phyloP scores from a whole-genome alignment of 2,797 vertebrate species.

The Amblyopsis hoosieri region DNA sequence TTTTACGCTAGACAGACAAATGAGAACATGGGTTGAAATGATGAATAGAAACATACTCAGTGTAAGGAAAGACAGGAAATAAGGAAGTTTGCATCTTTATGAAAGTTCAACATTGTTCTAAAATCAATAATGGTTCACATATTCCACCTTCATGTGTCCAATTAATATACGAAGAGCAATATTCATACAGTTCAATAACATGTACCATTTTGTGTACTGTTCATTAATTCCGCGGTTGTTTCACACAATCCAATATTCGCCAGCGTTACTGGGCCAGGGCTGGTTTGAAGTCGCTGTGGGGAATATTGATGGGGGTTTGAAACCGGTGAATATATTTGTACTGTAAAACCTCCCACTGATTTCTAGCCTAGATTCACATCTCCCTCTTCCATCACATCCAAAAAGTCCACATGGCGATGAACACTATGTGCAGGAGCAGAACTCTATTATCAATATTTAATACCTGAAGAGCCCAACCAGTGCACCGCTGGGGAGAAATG shows the following conservation, averaged over 20 bases:
- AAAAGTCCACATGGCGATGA: conserved; percentile 27
- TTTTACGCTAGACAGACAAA: too few species aligned
- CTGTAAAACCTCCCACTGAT: conserved; percentile 32
- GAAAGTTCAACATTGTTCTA: too few species aligned
- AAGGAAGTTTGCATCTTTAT: too few species aligned
- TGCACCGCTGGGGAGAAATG: conserved; percentile 50
- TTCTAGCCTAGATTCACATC: conserved; percentile 44
- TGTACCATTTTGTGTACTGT: too few species aligned
- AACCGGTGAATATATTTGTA: background rate
- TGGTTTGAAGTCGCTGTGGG: background rate
- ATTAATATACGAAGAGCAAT: too few species aligned
- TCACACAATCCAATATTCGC: background rate
- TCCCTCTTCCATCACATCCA: conserved; percentile 28
- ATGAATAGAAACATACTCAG: too few species aligned
- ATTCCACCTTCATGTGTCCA: too few species aligned
- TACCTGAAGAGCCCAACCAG: conserved; percentile 28
- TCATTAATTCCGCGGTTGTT: background rate
- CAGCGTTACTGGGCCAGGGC: background rate
- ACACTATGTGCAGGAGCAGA: conserved; percentile 42
- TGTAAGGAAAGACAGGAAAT: too few species aligned
- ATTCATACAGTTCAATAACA: too few species aligned
- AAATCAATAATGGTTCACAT: too few species aligned
- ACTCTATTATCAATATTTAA: conserved; percentile 67
- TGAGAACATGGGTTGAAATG: too few species aligned
- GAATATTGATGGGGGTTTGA: conserved; percentile 1